Evolutionary conservation across 2,888 invertebrate species (phyloP), one percentile per base, ranked within the genome.

Genomic region (Xestia sexstrigata): DNA sequence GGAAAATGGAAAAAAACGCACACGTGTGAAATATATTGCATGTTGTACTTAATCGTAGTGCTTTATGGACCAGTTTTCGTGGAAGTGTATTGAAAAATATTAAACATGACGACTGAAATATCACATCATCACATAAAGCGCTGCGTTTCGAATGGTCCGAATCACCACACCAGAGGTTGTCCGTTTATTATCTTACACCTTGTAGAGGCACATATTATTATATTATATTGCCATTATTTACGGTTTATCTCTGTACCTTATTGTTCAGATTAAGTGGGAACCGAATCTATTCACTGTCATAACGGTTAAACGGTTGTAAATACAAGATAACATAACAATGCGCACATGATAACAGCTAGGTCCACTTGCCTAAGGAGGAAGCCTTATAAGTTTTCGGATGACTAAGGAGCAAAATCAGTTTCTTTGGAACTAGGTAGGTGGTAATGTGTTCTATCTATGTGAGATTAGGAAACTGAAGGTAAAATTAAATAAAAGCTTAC

Each of bases 191-290:
- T 26, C 7, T 26, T 17, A 58, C 26, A 26, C 26, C 58, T 58
- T 26, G 52, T n/a, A 52, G 8, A 5, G 6, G 1, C n/a, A 55
- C 58, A 23, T 58, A 26, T 55, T 13, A 13, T 78, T 60, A 76
- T 60, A 55, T 11, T 67, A 68, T 42, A 26, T 55, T 26, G 58
- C 26, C n/a, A 47, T 66, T 42, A 52, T 52, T n/a, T 23, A 52
- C 52, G 23, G 52, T 23, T n/a, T 62, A 52, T 77, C 60, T 42
- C 49, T 78, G n/a, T 13, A 7, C 9, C n/a, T 52, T 42, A 39
- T 55, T 65, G 35, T 60, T 60, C 42, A n/a, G 49, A 39, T 70
- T n/a, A 52, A 26, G 35, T 39, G 39, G 20, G 39, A 23, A 63
- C 17, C 20, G 39, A 66, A 77, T 47, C 9, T 58, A 26, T 26